A percentile compares a stretch with the other conserved stretches of the same genome.
These are phyloP conservation scores for Colius striatus DNA, from an alignment of 2,113 vertebrate species.

Conservation along the genomic window DNA sequence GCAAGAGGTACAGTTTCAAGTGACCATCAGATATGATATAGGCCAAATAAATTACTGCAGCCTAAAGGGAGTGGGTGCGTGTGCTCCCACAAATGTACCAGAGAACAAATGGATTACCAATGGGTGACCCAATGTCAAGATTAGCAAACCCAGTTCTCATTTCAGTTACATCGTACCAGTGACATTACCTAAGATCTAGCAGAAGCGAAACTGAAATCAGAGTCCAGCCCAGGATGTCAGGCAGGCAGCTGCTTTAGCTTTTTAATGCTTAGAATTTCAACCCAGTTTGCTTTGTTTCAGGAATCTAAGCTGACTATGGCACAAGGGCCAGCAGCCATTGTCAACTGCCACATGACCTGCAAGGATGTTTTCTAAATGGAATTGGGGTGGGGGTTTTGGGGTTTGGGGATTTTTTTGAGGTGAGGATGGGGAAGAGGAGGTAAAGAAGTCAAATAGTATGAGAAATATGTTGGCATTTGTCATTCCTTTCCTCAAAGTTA, in stretches of 20 bases:
- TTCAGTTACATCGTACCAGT: not conserved
- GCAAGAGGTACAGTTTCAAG: slow-evolving; percentile 54
- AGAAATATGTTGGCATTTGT: not conserved
- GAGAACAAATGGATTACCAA: slow-evolving; percentile 22
- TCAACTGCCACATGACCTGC: slow-evolving; percentile 9
- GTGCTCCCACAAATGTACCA: slow-evolving; percentile 3
- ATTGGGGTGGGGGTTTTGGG: not conserved
- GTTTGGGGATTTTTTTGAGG: not conserved
- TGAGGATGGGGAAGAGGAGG: not conserved
- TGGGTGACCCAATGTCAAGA: slow-evolving; percentile 3
- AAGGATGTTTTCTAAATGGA: not conserved
- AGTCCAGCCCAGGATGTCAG: not conserved
- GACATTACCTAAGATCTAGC: not conserved
- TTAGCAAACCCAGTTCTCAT: not conserved
- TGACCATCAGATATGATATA: slow-evolving; percentile 37
- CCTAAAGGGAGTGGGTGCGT: not conserved
- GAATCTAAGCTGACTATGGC: not conserved
- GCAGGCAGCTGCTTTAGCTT: slow-evolving; percentile 46
- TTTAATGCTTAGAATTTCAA: slow-evolving; percentile 50
- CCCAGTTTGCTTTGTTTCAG: slow-evolving; percentile 40
- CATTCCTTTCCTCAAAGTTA: not conserved
- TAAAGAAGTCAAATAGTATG: not conserved
- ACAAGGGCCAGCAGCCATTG: not conserved
- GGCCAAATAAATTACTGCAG: slow-evolving; percentile 46
- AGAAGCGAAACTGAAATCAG: slow-evolving; percentile 53